phyloP scores from a whole-genome alignment of 2,888 invertebrate species.

The Xylocampa areola region DNA sequence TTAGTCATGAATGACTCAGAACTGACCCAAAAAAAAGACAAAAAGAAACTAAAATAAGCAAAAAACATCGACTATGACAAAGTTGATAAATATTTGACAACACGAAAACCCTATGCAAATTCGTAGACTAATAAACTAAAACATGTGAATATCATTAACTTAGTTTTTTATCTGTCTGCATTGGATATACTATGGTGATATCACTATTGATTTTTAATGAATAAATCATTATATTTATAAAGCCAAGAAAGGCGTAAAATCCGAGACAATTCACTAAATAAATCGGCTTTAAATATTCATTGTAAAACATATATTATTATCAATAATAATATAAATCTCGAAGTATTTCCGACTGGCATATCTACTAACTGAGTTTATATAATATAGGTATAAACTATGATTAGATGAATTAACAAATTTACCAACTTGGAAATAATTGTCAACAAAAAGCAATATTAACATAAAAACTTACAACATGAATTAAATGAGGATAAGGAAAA shows the following conservation, averaged over 20 bases:
- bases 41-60: constrained; percentile 5
- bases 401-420: too few species aligned
- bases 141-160: constrained; percentile 16
- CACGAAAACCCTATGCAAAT: constrained; percentile 32
- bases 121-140: constrained; percentile 26
- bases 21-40: too few species aligned
- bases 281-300: not conserved
- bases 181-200: constrained; percentile 11
- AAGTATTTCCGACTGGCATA: too few species aligned
- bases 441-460: too few species aligned
- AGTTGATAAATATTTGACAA: constrained; percentile 9
- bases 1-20: too few species aligned
- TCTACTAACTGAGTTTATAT: too few species aligned
- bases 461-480: too few species aligned
- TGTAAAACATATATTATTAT: too few species aligned
- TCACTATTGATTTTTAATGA: constrained; percentile 15
- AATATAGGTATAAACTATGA: too few species aligned
- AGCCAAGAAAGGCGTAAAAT: constrained; percentile 9
- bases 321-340: too few species aligned
- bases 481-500: too few species aligned
- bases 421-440: too few species aligned
- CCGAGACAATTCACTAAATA: constrained; percentile 7
- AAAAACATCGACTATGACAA: not conserved
- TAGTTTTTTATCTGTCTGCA: constrained; percentile 16
- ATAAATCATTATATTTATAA: constrained; percentile 14